phyloP scores from a whole-genome alignment of 2,888 invertebrate species.

The Xylota segnis region DNA sequence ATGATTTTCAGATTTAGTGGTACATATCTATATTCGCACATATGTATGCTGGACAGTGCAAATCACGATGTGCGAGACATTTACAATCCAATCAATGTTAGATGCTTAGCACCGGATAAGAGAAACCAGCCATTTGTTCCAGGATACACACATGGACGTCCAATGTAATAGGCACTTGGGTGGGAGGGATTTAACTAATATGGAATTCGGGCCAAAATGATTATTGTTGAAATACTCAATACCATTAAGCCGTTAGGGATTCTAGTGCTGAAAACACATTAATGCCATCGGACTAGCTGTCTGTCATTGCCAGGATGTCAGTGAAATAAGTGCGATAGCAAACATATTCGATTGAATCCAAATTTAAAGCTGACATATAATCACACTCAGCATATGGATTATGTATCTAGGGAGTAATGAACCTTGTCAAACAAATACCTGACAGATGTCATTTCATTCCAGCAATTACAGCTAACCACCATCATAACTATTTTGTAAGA shows the following conservation, averaged over 20 bases:
- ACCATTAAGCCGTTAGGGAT: background rate
- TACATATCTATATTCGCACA: too few species aligned
- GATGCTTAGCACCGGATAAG: constrained; percentile 7
- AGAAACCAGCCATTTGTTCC: background rate
- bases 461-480: background rate
- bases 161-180: constrained; percentile 4
- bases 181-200: constrained; percentile 13
- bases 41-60: constrained; percentile 42
- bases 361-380: background rate
- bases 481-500: background rate
- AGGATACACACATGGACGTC: background rate
- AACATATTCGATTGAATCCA: background rate
- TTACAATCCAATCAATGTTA: constrained; percentile 49
- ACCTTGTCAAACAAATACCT: background rate
- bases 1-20: constrained; percentile 52
- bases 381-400: background rate
- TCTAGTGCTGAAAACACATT: background rate
- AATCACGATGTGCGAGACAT: constrained; percentile 55
- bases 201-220: background rate
- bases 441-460: background rate
- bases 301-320: background rate
- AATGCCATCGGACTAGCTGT: background rate
- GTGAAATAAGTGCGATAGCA: background rate
- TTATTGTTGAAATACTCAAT: constrained; percentile 21
- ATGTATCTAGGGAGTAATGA: background rate